Evolutionary conservation across 2,888 invertebrate genomes (phyloP), one percentile per base, ranked within the genome.

Genomic region (Merodon equestris): DNA sequence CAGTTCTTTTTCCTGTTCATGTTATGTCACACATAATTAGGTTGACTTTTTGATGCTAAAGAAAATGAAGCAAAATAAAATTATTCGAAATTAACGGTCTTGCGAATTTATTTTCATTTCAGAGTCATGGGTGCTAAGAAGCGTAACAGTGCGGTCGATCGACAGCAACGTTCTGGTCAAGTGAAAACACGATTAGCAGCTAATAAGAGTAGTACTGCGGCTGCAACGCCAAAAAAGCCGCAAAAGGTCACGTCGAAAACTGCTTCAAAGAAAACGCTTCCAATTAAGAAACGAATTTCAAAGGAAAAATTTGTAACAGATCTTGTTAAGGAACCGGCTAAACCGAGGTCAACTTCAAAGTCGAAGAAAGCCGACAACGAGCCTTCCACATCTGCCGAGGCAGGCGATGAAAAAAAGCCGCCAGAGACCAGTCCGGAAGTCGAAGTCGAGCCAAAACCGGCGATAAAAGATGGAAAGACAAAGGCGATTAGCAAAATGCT

Each of bases 401-500:
- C 82, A 12, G 47, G 72, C 17, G 84, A 83, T 9, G 72, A 56
- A 66, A 84, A 10, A 82, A 84, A 66, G 71, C 38, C 36, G 0
- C 1, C 47, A 1, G 63, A 66, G 19, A 19, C 56, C 44, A 48
- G 38, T 27, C 10, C 50, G 9, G 66, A 81, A 27, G 64, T 67
- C 1, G 84, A 84, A 10, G 51, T 83, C 9, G 81, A 84, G 12
- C 66, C 83, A 0, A 84, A 84, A 48, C 85, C 83, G 34, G 82
- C 83, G 1, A 84, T 82, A 40, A 87, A 87, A 57, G 87, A 88
- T 83, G 88, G 86, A 36, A 88, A 88, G 77, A 84, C 86, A 17
- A 86, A 87, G 18, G 88, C 88, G 18, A 87, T 88, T 3, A 88
- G 86, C 73, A 89, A 89, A 84, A 88, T 88, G 87, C 84, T 89